Percentiles rank a stretch among this genome's conserved stretches.
These are phyloP conservation scores for Bruchidius siliquastri DNA, from an alignment of 2,888 invertebrate genomes.

Conservation along the genomic window DNA sequence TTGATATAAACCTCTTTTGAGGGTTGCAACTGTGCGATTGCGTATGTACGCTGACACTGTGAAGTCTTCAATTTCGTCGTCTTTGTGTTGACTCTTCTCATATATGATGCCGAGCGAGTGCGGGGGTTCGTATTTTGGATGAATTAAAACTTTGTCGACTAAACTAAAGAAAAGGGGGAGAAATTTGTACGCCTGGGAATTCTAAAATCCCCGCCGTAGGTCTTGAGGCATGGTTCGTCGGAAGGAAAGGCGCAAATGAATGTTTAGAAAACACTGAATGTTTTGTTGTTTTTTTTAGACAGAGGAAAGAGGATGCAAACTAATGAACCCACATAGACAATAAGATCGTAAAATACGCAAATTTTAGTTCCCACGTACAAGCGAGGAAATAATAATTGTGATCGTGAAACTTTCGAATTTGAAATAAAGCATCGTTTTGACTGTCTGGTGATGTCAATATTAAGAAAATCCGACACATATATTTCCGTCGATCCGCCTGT, in stretches of 20 bases:
- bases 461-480: too few species aligned
- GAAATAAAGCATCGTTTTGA: too few species aligned
- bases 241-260: constrained; percentile 24
- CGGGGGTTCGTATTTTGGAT: not conserved
- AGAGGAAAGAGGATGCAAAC: not conserved
- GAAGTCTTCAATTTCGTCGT: not conserved
- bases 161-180: not conserved
- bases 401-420: too few species aligned
- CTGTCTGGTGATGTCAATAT: too few species aligned
- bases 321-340: too few species aligned
- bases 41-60: not conserved
- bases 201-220: constrained; percentile 22
- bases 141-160: not conserved
- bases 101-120: not conserved
- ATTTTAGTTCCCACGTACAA: too few species aligned
- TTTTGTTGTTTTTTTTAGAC: constrained; percentile 13
- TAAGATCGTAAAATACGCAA: too few species aligned
- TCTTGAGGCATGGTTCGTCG: constrained; percentile 22
- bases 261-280: constrained; percentile 26
- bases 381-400: too few species aligned
- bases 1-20: not conserved
- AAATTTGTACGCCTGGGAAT: constrained; percentile 9
- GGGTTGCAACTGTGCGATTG: not conserved
- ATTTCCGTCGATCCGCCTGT: too few species aligned
- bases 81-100: not conserved